A percentile compares a stretch with the other conserved stretches of the same genome.
Conservation (phyloP, 53 echinoderm and acorn worm genomes). For the Antedon mediterranea region DNA sequence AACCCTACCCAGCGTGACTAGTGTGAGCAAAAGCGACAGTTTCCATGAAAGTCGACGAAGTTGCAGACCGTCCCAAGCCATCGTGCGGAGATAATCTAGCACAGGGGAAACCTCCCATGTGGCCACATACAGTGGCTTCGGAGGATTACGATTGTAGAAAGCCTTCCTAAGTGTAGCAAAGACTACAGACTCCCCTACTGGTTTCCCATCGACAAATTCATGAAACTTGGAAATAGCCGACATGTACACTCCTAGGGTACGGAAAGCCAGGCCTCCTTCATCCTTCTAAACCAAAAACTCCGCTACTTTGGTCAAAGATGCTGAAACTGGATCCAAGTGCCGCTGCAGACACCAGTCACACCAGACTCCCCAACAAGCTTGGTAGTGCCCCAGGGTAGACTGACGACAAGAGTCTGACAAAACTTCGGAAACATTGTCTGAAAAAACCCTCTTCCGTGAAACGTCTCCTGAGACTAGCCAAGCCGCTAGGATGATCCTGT, state of each 20-base stretch:
- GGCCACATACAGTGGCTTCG: neutral
- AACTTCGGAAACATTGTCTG: neutral
- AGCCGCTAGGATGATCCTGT: slow-evolving; percentile 3
- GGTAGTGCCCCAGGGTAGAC: neutral
- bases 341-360: slow-evolving; percentile 1
- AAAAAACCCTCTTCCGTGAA: neutral
- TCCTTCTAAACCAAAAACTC: neutral
- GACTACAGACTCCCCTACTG: neutral
- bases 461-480: slow-evolving; percentile 11
- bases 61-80: neutral
- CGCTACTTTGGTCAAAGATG: neutral
- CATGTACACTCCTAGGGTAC: neutral
- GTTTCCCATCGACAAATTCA: neutral
- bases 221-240: slow-evolving; percentile 6
- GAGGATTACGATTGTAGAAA: neutral
- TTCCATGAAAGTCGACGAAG: neutral
- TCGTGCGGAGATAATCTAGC: neutral
- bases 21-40: neutral
- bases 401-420: neutral
- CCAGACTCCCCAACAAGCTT: neutral
- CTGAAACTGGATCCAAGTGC: slow-evolving; percentile 1
- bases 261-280: neutral
- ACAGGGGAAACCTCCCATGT: neutral
- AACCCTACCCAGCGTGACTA: neutral
- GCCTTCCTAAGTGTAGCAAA: neutral